Percentiles rank a stretch among this genome's conserved stretches.
These are phyloP conservation scores for Pseudomugil gertrudae DNA, from an alignment of 2,797 vertebrate genomes.

Conservation along the genomic window DNA sequence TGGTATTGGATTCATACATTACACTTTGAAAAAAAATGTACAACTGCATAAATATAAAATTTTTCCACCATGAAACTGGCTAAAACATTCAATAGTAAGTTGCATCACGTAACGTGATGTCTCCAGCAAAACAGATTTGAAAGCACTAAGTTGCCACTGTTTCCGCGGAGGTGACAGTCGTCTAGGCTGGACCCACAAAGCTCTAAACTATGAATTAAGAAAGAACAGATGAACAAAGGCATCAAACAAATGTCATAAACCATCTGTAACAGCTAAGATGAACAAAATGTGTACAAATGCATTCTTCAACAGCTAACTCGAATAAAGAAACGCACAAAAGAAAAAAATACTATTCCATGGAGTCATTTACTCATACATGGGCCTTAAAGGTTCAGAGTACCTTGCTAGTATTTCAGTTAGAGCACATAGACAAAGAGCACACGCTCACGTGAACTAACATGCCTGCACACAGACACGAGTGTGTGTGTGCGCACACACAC, in stretches of 20 bases:
- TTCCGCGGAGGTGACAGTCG: slow-evolving; percentile 82
- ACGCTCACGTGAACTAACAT: slow-evolving; percentile 59
- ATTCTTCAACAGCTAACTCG: slow-evolving; percentile 80
- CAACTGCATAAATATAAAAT: slow-evolving; percentile 99
- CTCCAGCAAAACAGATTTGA: slow-evolving; percentile 87
- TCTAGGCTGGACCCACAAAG: slow-evolving; percentile 83
- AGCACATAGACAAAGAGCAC: slow-evolving; percentile 82
- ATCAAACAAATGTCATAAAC: slow-evolving; percentile 83
- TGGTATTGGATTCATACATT: slow-evolving; percentile 99
- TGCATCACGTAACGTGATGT: slow-evolving; percentile 93
- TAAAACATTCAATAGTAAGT: slow-evolving; percentile 99
- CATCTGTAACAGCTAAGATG: slow-evolving; percentile 81
- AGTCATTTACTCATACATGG: slow-evolving; percentile 87
- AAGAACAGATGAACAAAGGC: slow-evolving; percentile 79
- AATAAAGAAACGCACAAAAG: slow-evolving; percentile 60
- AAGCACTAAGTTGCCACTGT: slow-evolving; percentile 88
- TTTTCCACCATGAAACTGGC: slow-evolving; percentile 99
- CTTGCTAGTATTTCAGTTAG: slow-evolving; percentile 94
- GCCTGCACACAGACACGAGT: slow-evolving; percentile 63
- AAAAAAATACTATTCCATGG: slow-evolving; percentile 75
- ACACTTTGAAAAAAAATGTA: slow-evolving; percentile 99
- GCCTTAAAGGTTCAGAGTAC: slow-evolving; percentile 87
- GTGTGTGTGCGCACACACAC: slow-evolving; percentile 47
- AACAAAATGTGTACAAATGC: slow-evolving; percentile 81
- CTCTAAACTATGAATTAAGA: slow-evolving; percentile 84